Conservation (phyloP, 2,888 invertebrate genomes). For the Aleiodes testaceus region DNA sequence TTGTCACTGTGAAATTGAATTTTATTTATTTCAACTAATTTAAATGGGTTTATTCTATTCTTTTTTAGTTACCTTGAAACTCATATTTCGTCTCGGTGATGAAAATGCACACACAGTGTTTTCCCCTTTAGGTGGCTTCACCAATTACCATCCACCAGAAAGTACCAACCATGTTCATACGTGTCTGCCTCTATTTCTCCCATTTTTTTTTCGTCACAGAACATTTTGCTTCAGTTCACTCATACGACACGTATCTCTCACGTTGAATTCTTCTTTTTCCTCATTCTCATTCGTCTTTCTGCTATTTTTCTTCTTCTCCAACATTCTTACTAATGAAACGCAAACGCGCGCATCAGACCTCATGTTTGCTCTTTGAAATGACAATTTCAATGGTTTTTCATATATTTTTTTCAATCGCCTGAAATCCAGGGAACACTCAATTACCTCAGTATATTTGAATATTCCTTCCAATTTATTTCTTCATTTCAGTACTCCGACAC, state of each 20-base stretch:
- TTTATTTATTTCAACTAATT: background rate
- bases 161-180: background rate
- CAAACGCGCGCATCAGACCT: constrained; percentile 49
- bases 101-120: background rate
- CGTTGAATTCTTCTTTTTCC: background rate
- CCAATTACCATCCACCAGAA: constrained; percentile 33
- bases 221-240: constrained; percentile 1
- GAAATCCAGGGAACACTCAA: background rate
- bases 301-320: constrained; percentile 30
- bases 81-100: background rate
- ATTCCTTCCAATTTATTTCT: constrained; percentile 22
- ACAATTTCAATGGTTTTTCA: constrained; percentile 49
- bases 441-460: background rate
- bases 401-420: background rate
- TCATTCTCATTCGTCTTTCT: background rate
- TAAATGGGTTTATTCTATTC: background rate
- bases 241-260: background rate
- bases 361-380: constrained; percentile 53
- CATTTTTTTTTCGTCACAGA: background rate
- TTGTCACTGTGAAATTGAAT: background rate
- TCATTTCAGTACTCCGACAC: background rate
- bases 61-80: background rate
- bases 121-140: constrained; percentile 16
- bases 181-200: background rate
- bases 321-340: constrained; percentile 54